These are phyloP conservation scores for Teleogryllus occipitalis DNA, from an alignment of 1,140 invertebrate species.

Conservation along the genomic window DNA sequence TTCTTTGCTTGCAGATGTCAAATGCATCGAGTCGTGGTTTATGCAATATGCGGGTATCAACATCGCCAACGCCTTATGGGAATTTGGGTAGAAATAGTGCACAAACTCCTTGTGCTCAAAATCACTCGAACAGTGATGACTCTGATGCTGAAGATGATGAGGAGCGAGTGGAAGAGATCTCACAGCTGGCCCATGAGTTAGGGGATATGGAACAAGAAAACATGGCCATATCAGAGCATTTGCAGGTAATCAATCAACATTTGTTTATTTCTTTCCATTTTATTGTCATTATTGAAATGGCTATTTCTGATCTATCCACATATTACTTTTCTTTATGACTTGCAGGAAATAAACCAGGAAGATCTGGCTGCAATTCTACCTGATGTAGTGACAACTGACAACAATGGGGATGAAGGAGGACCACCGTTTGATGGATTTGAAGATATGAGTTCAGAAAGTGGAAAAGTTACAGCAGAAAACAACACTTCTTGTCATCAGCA, in stretches of 20 bases:
- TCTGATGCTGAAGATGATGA: constrained; percentile 17
- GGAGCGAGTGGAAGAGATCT: constrained; percentile 21
- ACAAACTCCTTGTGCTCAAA: neutral
- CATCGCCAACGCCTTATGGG: neutral
- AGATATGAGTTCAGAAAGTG: constrained; percentile 31
- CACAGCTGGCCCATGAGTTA: constrained; percentile 28
- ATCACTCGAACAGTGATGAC: constrained; percentile 5
- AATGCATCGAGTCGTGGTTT: neutral
- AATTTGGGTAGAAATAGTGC: constrained; percentile 3
- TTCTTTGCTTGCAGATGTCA: neutral
- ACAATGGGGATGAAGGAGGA: constrained; percentile 43
- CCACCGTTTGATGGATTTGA: constrained; percentile 53
- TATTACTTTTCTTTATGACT: neutral
- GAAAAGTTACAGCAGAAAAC: constrained; percentile 15
- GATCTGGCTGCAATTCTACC: constrained; percentile 57
- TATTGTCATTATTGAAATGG: neutral
- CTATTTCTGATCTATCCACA: neutral
- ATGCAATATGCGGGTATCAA: constrained; percentile 17
- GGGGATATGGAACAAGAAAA: constrained; percentile 21
- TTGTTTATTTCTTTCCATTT: neutral
- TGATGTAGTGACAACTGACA: constrained; percentile 37
- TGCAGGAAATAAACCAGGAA: constrained; percentile 55
- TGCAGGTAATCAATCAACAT: constrained; percentile 25
- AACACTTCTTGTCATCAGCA: neutral
- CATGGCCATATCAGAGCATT: constrained; percentile 26